Conservation (phyloP, 2,113 vertebrate species). For the Morone chrysops region DNA sequence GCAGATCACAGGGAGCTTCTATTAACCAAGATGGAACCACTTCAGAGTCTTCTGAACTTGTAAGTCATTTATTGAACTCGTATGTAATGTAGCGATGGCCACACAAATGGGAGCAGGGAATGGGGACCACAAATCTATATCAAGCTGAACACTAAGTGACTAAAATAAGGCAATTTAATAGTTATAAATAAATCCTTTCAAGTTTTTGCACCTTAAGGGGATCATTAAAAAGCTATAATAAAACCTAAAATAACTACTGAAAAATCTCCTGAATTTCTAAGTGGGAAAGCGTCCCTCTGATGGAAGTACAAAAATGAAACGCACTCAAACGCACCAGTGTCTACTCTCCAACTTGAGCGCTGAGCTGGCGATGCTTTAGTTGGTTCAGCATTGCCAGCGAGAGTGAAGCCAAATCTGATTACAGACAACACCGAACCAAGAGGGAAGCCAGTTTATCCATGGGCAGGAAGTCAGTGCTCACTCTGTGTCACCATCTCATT, state of each 20-base stretch:
- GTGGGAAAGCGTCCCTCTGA: neutral
- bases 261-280: neutral
- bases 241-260: neutral
- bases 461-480: neutral
- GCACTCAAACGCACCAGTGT: slow-evolving; percentile 4
- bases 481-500: slow-evolving; percentile 10
- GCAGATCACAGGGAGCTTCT: slow-evolving; percentile 39
- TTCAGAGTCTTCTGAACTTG: slow-evolving; percentile 13
- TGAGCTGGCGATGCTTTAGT: slow-evolving; percentile 14
- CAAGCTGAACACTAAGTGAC: neutral
- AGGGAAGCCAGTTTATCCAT: slow-evolving; percentile 24
- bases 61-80: neutral
- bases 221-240: slow-evolving; percentile 21
- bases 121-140: neutral
- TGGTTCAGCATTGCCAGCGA: neutral
- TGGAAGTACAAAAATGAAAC: slow-evolving; percentile 1
- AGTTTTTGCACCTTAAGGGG: neutral
- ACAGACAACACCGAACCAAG: slow-evolving; percentile 27
- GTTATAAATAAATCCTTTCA: slow-evolving; percentile 18
- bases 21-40: slow-evolving; percentile 12
- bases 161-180: neutral
- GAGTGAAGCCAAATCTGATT: slow-evolving; percentile 44
- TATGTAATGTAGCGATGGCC: neutral
- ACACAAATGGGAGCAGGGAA: neutral
- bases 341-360: slow-evolving; percentile 14